Conservation (phyloP, 1,140 invertebrate species). For the Ceratitis capitata region DNA sequence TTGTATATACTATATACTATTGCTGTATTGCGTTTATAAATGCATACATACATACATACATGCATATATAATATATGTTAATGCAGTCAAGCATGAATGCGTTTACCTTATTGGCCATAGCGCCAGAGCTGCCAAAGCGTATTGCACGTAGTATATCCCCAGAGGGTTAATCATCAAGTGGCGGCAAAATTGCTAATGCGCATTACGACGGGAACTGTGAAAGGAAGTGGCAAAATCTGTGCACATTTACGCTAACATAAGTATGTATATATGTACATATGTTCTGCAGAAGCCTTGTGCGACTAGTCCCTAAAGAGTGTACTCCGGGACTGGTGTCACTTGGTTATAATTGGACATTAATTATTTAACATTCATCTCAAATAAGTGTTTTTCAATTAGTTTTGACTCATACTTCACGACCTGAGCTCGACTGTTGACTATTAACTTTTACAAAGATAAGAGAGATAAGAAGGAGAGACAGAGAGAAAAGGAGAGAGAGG, state of each 20-base stretch:
- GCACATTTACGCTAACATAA: background rate
- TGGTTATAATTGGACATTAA: background rate
- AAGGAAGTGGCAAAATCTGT: background rate
- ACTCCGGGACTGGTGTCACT: too few relatives aligned
- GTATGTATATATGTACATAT: background rate
- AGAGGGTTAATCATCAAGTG: conserved; percentile 22
- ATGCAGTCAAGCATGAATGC: conserved; percentile 5
- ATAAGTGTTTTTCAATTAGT: too few relatives aligned
- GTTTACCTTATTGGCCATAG: conserved; percentile 27
- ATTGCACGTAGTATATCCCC: conserved; percentile 24
- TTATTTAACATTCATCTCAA: too few relatives aligned
- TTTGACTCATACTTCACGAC: too few relatives aligned
- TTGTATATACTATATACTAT: background rate
- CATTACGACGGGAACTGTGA: background rate
- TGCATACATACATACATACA: background rate
- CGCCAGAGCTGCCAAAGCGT: conserved; percentile 14
- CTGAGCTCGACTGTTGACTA: too few relatives aligned
- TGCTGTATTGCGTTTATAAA: background rate
- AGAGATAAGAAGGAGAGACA: too few relatives aligned
- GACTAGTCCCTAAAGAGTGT: too few relatives aligned
- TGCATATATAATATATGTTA: background rate
- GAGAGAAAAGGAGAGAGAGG: too few relatives aligned
- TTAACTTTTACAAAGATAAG: too few relatives aligned
- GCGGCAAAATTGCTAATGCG: conserved; percentile 4
- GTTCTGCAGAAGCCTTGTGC: too few relatives aligned